Conservation (phyloP, 2,888 invertebrate species). For the Acanthococcus lagerstroemiae region DNA sequence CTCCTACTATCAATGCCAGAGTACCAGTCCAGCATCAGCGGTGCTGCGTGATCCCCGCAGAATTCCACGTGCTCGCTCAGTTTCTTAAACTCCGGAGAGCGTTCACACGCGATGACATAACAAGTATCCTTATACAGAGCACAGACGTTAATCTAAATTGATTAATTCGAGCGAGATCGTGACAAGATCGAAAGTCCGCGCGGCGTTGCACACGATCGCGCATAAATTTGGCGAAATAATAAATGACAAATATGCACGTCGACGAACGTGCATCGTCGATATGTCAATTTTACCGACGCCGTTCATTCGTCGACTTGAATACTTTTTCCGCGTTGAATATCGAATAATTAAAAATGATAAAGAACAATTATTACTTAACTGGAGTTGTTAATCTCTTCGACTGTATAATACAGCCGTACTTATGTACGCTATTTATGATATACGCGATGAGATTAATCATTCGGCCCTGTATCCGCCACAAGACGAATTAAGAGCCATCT, state of each 20-base stretch:
- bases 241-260: too few species aligned
- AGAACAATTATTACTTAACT: conserved; percentile 18
- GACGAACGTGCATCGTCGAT: too few species aligned
- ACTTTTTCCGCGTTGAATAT: too few species aligned
- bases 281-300: too few species aligned
- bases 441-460: neutral
- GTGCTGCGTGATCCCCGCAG: neutral
- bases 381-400: conserved; percentile 17
- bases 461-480: neutral
- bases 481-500: neutral
- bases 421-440: neutral
- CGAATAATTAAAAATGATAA: conserved; percentile 28
- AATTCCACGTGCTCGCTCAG: conserved; percentile 2
- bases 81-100: too few species aligned
- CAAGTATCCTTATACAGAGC: too few species aligned
- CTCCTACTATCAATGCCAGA: neutral
- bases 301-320: too few species aligned
- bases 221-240: too few species aligned
- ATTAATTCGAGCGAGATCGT: too few species aligned
- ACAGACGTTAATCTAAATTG: too few species aligned
- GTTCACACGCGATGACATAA: neutral
- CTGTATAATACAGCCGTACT: neutral
- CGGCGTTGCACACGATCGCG: too few species aligned
- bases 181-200: too few species aligned
- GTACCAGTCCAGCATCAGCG: neutral